Conservation (phyloP, 2,888 invertebrate species). For the Cheilosia pagana region DNA sequence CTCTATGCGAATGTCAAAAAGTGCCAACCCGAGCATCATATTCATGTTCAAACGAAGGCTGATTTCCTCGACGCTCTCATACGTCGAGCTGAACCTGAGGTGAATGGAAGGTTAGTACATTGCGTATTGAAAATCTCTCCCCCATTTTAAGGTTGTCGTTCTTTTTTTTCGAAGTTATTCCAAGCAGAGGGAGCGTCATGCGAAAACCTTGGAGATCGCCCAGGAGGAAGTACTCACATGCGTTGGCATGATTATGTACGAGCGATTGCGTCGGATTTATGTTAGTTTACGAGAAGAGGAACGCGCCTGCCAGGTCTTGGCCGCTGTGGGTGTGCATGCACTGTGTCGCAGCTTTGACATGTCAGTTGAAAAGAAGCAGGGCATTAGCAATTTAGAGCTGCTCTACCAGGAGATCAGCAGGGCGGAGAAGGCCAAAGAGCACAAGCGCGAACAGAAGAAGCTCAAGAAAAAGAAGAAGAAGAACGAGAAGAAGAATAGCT, state of each 20-base stretch:
- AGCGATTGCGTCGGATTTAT: slow-evolving; percentile 93
- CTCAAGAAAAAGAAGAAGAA: slow-evolving; percentile 91
- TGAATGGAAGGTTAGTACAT: slow-evolving; percentile 89
- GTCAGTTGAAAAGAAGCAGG: slow-evolving; percentile 94
- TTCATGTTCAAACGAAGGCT: slow-evolving; percentile 94
- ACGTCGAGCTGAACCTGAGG: slow-evolving; percentile 95
- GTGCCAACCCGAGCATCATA: slow-evolving; percentile 91
- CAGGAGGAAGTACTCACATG: slow-evolving; percentile 98
- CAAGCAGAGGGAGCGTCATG: slow-evolving; percentile 94
- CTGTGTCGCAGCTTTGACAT: slow-evolving; percentile 95
- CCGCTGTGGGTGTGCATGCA: slow-evolving; percentile 94
- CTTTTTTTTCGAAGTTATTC: slow-evolving; percentile 79
- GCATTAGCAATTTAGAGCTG: slow-evolving; percentile 94
- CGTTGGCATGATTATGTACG: slow-evolving; percentile 96
- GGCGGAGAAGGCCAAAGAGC: slow-evolving; percentile 93
- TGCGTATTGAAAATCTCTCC: background rate
- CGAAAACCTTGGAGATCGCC: slow-evolving; percentile 98
- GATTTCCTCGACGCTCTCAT: slow-evolving; percentile 95
- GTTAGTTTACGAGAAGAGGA: slow-evolving; percentile 95
- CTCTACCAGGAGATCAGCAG: slow-evolving; percentile 94
- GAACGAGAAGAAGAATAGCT: slow-evolving; percentile 84
- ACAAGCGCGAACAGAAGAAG: slow-evolving; percentile 94
- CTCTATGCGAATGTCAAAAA: slow-evolving; percentile 94
- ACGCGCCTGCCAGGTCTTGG: slow-evolving; percentile 96
- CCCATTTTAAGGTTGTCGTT: slow-evolving; percentile 33